Base-by-base conservation (phyloP, 2,113 vertebrate genomes). In the Agapornis roseicollis region DNA sequence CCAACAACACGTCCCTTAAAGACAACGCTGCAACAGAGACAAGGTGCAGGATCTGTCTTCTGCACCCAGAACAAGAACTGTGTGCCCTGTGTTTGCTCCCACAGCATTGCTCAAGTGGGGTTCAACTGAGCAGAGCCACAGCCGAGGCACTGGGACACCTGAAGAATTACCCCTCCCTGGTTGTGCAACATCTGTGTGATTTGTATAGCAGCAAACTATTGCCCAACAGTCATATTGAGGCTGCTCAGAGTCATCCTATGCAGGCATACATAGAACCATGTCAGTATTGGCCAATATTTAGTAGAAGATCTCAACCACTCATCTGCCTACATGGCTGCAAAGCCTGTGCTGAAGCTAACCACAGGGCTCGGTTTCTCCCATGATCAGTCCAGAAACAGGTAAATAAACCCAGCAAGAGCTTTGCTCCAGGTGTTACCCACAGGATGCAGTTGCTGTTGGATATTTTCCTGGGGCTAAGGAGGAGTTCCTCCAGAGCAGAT, bases 361-460 rank as follows among this genome's bases (percentile, higher is more conserved):
- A 84, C 64, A 49, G 79, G 16, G 56, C 17, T 70, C 25, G 6
- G 27, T 69, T 88, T 86, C 60, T 86, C 55, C 69, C 58, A 35
- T 61, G 28, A 55, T 17, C 56, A 18, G 64, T 31, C 80, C 89
- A 94, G 61, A 50, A 94, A 65, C 19, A n/a, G n/a, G 70, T 70
- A 90, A 77, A 85, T 18, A 88, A 92, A 52, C 31, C 11, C 68
- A 86, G 70, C 0, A 4, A 61, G 42, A 85, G 63, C 88, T 88
- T 79, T 60, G 13, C 78, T 84, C 90, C 80, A 89, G 90, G 93
- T 95, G 89, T 94, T 69, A 91, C 81, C 82, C 80, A 53, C 77
- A 27, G 25, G 49, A 92, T 93, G 76, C 94, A 94, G 88, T 55
- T 80, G 86, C 86, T 97, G 70, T 56, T 78, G 76, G 91, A 93